Conservation (phyloP, 2,888 invertebrate genomes). For the Sylvicola fuscatus region DNA sequence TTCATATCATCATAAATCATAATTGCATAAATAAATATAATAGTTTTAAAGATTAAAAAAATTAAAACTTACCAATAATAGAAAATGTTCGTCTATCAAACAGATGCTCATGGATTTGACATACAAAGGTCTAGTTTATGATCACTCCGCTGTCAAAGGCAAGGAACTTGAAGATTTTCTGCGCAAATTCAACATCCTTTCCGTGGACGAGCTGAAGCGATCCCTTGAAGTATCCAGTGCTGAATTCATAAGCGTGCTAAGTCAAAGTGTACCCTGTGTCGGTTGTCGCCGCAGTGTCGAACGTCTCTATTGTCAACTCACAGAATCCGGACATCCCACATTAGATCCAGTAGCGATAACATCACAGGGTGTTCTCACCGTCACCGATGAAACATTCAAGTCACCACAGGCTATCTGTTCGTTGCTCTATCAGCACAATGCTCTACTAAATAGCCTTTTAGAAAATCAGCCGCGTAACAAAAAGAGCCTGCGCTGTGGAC, state of each 20-base stretch:
- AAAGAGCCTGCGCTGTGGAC: constrained; percentile 70
- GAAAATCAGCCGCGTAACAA: constrained; percentile 67
- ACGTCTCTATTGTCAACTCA: constrained; percentile 66
- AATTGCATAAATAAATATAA: no score
- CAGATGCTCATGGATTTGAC: constrained; percentile 90
- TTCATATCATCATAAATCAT: no score
- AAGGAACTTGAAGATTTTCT: constrained; percentile 72
- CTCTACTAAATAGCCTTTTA: constrained; percentile 54
- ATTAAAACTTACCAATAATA: no score
- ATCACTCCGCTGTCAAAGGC: constrained; percentile 57
- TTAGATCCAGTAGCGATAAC: constrained; percentile 70
- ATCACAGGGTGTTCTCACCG: constrained; percentile 52
- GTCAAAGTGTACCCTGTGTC: constrained; percentile 85
- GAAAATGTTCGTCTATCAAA: no score
- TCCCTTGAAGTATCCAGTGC: constrained; percentile 67
- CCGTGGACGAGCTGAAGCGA: constrained; percentile 52
- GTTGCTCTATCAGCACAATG: constrained; percentile 68
- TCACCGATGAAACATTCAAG: constrained; percentile 57
- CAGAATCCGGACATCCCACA: constrained; percentile 66
- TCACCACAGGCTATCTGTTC: constrained; percentile 66
- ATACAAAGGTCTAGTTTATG: constrained; percentile 65
- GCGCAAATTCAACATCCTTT: constrained; percentile 58
- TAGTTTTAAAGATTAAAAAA: no score
- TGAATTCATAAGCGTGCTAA: constrained; percentile 64
- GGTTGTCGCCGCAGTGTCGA: constrained; percentile 87